A percentile compares a stretch with the other conserved stretches of the same genome.
phyloP scores from a whole-genome alignment of 2,113 vertebrate genomes.

The Sinocyclocheilus anshuiensis region DNA sequence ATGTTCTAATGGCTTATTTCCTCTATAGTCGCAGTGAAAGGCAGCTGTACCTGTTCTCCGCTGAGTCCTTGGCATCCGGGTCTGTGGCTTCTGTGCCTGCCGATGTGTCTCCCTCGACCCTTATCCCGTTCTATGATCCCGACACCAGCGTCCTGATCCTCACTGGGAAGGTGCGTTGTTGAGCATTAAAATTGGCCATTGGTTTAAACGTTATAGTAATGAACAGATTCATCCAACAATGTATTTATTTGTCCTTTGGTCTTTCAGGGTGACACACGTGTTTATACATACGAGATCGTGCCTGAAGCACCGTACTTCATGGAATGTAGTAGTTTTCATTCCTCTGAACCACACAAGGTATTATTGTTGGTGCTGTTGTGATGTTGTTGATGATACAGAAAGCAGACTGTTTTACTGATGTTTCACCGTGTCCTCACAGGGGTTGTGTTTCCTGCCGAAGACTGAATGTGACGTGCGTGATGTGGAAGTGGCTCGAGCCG shows the following conservation, averaged over 20 bases:
- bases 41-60: conserved; percentile 80
- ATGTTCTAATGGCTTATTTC: not conserved
- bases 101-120: conserved; percentile 87
- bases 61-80: conserved; percentile 75
- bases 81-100: conserved; percentile 70
- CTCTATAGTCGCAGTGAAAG: conserved; percentile 85
- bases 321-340: conserved; percentile 90
- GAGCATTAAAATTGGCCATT: not conserved
- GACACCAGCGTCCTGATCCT: conserved; percentile 88
- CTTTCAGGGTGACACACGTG: conserved; percentile 88
- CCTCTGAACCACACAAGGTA: conserved; percentile 87
- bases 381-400: not conserved
- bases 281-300: conserved; percentile 85
- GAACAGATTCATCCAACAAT: not conserved
- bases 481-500: conserved; percentile 86
- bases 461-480: conserved; percentile 83
- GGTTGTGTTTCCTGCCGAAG: conserved; percentile 89
- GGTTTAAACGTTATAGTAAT: not conserved
- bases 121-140: conserved; percentile 90
- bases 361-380: not conserved
- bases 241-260: not conserved
- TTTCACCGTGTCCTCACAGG: conserved; percentile 67
- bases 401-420: not conserved
- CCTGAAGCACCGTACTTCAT: conserved; percentile 87
- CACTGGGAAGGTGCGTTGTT: conserved; percentile 82